phyloP scores from a whole-genome alignment of 2,797 vertebrate species.

The Amblyraja radiata region DNA sequence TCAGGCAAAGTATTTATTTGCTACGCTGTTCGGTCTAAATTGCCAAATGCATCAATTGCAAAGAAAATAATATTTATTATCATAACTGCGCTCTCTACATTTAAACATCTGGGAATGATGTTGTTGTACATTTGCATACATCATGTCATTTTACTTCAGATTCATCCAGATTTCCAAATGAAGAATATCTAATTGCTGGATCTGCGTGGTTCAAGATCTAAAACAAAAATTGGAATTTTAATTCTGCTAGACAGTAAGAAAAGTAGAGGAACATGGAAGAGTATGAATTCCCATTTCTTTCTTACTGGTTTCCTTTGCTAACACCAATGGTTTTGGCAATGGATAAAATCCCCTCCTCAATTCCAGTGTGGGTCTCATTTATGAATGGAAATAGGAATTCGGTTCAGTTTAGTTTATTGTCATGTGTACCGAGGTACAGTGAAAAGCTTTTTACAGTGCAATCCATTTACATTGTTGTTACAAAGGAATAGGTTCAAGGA shows the following conservation, averaged over 20 bases:
- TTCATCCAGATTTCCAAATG: neutral
- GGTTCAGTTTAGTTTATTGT: too few relatives aligned
- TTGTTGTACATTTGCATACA: conserved; percentile 19
- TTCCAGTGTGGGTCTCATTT: neutral
- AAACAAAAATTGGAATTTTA: neutral
- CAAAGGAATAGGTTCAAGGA: too few relatives aligned
- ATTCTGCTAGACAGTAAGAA: neutral
- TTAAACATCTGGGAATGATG: neutral
- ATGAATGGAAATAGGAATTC: neutral
- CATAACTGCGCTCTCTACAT: neutral
- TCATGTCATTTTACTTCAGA: neutral
- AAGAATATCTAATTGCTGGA: neutral
- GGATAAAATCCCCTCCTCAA: neutral
- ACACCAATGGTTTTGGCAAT: neutral
- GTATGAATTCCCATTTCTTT: neutral
- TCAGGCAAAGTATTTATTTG: neutral
- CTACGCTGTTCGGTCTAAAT: neutral
- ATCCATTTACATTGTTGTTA: too few relatives aligned
- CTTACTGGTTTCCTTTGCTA: neutral
- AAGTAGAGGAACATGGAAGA: neutral
- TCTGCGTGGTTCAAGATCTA: neutral
- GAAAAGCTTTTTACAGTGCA: too few relatives aligned
- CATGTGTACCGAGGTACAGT: too few relatives aligned
- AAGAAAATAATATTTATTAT: neutral
- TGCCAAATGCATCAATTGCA: neutral